Evolutionary conservation across 2,888 invertebrate species (phyloP).

Genomic region (Antheraea yamamai): DNA sequence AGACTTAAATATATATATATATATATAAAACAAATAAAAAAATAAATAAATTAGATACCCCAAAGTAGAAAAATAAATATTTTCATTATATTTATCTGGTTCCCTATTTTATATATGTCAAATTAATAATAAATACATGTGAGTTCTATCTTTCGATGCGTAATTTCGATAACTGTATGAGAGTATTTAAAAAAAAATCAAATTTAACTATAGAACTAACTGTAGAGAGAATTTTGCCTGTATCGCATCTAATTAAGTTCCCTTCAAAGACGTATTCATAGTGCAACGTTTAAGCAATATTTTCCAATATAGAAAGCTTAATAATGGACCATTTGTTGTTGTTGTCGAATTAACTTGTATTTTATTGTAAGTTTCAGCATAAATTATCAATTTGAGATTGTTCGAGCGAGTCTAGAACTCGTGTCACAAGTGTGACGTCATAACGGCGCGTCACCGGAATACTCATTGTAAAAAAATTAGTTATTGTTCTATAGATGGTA

Average conservation of each 20-base stretch:
- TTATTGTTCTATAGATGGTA: constrained; percentile 82
- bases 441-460: constrained; percentile 61
- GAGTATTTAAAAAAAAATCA: constrained; percentile 22
- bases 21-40: constrained; percentile 24
- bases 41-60: constrained; percentile 23
- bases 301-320: constrained; percentile 69
- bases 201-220: constrained; percentile 22
- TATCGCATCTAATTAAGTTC: constrained; percentile 38
- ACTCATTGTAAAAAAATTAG: constrained; percentile 79
- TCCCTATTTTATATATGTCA: neutral
- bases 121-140: constrained; percentile 4
- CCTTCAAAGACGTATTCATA: constrained; percentile 46
- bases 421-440: constrained; percentile 44
- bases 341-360: constrained; percentile 57
- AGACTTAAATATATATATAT: constrained; percentile 19
- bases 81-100: neutral
- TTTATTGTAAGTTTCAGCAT: constrained; percentile 75
- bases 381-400: constrained; percentile 75
- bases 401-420: constrained; percentile 45
- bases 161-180: constrained; percentile 15
- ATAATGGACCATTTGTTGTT: constrained; percentile 74
- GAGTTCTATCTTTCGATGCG: constrained; percentile 15
- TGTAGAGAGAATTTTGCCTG: constrained; percentile 42
- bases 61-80: constrained; percentile 23
- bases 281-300: constrained; percentile 52